Conservation (phyloP, 2,888 invertebrate genomes). For the Hyposoter dolosus region DNA sequence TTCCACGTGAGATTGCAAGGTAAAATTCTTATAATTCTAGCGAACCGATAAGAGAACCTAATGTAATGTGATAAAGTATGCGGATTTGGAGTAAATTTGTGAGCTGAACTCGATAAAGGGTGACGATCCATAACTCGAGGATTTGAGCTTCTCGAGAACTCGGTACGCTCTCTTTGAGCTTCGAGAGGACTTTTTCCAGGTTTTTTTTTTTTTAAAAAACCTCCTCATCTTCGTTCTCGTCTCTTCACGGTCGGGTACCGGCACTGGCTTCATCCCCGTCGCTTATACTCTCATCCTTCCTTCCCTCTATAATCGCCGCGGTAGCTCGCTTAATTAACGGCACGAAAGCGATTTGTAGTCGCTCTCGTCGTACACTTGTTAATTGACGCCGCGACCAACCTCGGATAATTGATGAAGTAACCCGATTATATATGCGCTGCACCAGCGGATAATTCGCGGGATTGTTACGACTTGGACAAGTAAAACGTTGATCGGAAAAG, state of each 20-base stretch:
- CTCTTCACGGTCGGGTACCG: neutral
- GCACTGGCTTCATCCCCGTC: slow-evolving; percentile 26
- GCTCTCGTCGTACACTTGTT: slow-evolving; percentile 70
- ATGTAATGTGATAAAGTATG: slow-evolving; percentile 61
- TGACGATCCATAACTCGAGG: slow-evolving; percentile 41
- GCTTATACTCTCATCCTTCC: slow-evolving; percentile 35
- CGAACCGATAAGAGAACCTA: neutral
- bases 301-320: slow-evolving; percentile 56
- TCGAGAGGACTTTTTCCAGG: neutral
- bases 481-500: slow-evolving; percentile 17
- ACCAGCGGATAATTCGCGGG: slow-evolving; percentile 72
- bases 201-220: slow-evolving; percentile 24
- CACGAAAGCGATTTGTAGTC: slow-evolving; percentile 67
- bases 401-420: slow-evolving; percentile 78
- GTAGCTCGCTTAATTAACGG: slow-evolving; percentile 70
- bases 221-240: slow-evolving; percentile 41
- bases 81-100: slow-evolving; percentile 68
- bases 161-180: slow-evolving; percentile 28
- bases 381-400: slow-evolving; percentile 74
- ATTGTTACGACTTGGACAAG: slow-evolving; percentile 73
- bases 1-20: neutral
- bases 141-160: slow-evolving; percentile 55
- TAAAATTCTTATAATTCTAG: slow-evolving; percentile 7
- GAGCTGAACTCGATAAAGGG: slow-evolving; percentile 67
- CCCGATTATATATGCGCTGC: slow-evolving; percentile 72